phyloP scores from a whole-genome alignment of 2,888 invertebrate genomes.

The Hirudinaria manillensis region DNA sequence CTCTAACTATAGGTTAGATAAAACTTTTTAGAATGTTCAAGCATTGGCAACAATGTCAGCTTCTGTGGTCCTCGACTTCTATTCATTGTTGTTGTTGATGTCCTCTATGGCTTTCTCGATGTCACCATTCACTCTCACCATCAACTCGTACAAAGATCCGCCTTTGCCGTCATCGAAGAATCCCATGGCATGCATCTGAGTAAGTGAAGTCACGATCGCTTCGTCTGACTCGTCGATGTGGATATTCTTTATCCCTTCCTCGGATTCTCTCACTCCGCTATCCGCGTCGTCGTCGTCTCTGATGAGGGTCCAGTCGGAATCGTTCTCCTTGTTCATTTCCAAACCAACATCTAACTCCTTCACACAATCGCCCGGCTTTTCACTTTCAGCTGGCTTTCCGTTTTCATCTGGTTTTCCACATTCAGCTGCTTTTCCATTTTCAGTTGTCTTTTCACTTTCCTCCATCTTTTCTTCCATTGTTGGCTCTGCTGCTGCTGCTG shows the following conservation, averaged over 20 bases:
- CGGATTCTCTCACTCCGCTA: neutral
- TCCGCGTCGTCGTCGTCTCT: neutral
- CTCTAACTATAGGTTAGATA: too few relatives aligned
- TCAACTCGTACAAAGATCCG: conserved; percentile 11
- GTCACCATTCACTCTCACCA: conserved; percentile 21
- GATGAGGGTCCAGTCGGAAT: conserved; percentile 26
- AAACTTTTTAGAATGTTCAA: too few relatives aligned
- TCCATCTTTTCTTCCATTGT: too few relatives aligned
- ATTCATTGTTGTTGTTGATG: conserved; percentile 8
- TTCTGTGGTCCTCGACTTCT: too few relatives aligned
- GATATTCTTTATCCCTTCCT: neutral
- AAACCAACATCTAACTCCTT: neutral
- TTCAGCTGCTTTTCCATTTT: neutral
- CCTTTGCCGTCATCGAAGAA: conserved; percentile 28
- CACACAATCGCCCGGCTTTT: neutral
- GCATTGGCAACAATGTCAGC: too few relatives aligned
- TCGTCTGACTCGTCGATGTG: neutral
- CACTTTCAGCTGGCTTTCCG: neutral
- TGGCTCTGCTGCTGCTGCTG: too few relatives aligned
- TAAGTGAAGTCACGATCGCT: neutral
- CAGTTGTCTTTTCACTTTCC: neutral
- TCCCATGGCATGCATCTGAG: conserved; percentile 24
- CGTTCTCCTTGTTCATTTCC: neutral
- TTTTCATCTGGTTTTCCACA: neutral
- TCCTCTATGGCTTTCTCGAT: conserved; percentile 22